These are phyloP conservation scores for Chironomus riparius DNA, from an alignment of 2,888 invertebrate genomes.

Conservation along the genomic window DNA sequence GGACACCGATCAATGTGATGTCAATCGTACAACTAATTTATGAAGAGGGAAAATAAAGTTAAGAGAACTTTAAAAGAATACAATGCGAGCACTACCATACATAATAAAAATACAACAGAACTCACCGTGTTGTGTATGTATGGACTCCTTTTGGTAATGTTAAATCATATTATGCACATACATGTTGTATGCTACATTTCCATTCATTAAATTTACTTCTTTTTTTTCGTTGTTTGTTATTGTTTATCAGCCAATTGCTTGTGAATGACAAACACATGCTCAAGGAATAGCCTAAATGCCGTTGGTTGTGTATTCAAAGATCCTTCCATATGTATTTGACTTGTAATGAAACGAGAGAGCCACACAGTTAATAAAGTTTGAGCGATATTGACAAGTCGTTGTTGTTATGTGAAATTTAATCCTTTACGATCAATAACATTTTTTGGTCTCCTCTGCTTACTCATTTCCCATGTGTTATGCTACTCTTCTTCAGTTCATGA, in stretches of 20 bases:
- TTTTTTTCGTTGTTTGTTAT: not conserved
- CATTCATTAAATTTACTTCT: not conserved
- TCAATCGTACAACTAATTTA: conserved; percentile 23
- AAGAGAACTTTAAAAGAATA: conserved; percentile 11
- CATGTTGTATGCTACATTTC: not conserved
- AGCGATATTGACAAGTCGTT: conserved; percentile 1
- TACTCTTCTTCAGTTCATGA: not conserved
- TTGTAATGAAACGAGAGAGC: not conserved
- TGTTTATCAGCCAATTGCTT: not conserved
- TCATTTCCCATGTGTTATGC: conserved; percentile 24
- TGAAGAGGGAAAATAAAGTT: not conserved
- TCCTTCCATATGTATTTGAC: not conserved
- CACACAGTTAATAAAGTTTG: not conserved
- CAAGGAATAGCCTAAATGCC: not conserved
- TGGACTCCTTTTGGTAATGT: not conserved
- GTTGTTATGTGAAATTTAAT: conserved; percentile 17
- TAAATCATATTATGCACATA: not conserved
- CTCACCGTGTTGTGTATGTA: not conserved
- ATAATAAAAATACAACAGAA: not conserved
- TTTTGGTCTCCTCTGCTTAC: not conserved
- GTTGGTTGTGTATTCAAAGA: not conserved
- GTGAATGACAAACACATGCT: not conserved
- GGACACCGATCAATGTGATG: conserved; percentile 12
- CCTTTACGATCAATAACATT: conserved; percentile 15
- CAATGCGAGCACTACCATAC: not conserved